A percentile compares a stretch with the other conserved stretches of the same genome.
Evolutionary conservation across 2,888 invertebrate species (phyloP).

Genomic region (Aphidius colemani): DNA sequence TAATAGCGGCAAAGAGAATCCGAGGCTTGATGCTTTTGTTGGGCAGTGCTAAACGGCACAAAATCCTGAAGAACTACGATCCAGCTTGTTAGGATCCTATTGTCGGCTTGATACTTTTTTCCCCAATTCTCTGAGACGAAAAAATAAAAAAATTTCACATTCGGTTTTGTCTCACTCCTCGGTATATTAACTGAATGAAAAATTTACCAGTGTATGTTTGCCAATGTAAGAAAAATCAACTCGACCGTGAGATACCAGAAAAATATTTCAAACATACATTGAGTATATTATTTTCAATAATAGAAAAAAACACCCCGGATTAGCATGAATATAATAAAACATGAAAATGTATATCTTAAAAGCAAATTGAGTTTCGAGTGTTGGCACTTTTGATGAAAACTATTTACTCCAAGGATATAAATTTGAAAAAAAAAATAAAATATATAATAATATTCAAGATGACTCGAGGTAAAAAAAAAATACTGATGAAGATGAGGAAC

Average conservation of each 20-base stretch:
- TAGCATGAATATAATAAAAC: conserved; percentile 16
- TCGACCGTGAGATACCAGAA: conserved; percentile 34
- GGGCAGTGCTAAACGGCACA: conserved; percentile 53
- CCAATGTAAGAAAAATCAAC: conserved; percentile 26
- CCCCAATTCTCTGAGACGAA: conserved; percentile 16
- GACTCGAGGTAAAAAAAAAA: conserved; percentile 12
- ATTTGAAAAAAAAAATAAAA: conserved; percentile 7
- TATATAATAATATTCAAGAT: conserved; percentile 16
- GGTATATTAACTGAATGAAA: conserved; percentile 21
- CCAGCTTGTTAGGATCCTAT: conserved; percentile 54
- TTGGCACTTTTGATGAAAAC: conserved; percentile 7
- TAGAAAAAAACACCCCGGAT: conserved; percentile 11
- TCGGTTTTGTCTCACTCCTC: conserved; percentile 33
- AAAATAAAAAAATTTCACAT: conserved; percentile 22
- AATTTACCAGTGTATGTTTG: conserved; percentile 8
- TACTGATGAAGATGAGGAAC: conserved; percentile 14
- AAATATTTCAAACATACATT: conserved; percentile 3
- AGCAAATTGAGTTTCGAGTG: conserved; percentile 11
- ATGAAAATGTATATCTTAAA: conserved; percentile 21
- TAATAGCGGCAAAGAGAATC: conserved; percentile 27
- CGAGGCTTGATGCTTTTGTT: conserved; percentile 48
- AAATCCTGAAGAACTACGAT: conserved; percentile 44
- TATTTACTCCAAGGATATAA: conserved; percentile 1
- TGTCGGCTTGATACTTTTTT: conserved; percentile 41
- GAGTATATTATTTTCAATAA: conserved; percentile 6